Conservation (phyloP, 2,888 invertebrate species). For the Leptopilina drosophilae region DNA sequence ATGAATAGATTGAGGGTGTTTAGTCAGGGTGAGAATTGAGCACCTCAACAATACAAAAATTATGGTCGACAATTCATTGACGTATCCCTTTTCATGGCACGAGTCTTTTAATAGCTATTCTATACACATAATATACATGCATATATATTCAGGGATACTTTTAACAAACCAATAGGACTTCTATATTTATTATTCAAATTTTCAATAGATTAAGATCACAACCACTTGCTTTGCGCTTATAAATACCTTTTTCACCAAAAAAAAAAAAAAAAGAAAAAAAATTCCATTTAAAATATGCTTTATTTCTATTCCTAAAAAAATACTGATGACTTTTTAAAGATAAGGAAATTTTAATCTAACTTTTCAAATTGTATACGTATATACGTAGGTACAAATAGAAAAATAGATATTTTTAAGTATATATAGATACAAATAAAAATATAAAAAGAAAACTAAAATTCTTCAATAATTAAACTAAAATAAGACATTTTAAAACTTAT, state of each 20-base stretch:
- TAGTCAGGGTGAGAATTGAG: constrained; percentile 62
- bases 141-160: constrained; percentile 35
- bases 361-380: too few species aligned
- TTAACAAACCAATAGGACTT: constrained; percentile 29
- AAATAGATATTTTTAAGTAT: too few species aligned
- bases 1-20: constrained; percentile 41
- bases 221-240: background rate
- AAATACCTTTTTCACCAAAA: background rate
- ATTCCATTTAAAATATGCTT: background rate
- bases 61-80: constrained; percentile 59
- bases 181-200: constrained; percentile 21
- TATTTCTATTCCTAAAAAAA: background rate
- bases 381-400: too few species aligned
- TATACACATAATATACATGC: background rate
- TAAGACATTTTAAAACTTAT: too few species aligned
- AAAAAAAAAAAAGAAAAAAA: background rate
- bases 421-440: too few species aligned
- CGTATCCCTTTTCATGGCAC: constrained; percentile 59
- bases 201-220: background rate
- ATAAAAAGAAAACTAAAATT: too few species aligned
- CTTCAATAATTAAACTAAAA: too few species aligned
- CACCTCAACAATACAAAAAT: constrained; percentile 62
- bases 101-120: constrained; percentile 60
- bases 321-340: background rate
- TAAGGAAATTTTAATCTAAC: too few species aligned